A percentile compares a stretch with the other conserved stretches of the same genome.
These are phyloP conservation scores for Psammodynastes pulverulentus DNA, from an alignment of 2,113 vertebrate genomes.

Conservation along the genomic window DNA sequence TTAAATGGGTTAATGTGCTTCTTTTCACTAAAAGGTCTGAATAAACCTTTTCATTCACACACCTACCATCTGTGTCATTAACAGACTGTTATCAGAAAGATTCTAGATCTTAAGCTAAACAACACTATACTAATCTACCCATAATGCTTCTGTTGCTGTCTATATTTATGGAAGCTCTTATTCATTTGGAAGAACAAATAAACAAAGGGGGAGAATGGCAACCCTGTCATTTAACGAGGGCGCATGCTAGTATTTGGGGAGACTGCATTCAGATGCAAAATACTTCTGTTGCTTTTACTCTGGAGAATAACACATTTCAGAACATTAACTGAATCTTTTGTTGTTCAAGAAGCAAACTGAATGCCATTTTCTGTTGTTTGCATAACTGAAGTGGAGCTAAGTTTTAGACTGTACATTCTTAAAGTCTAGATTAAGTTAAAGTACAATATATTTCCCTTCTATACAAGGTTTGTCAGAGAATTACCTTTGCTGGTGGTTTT, in stretches of 20 bases:
- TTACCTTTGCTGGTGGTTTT: background rate
- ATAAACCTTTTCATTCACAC: constrained; percentile 76
- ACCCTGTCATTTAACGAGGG: background rate
- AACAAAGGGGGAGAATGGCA: background rate
- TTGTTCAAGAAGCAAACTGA: background rate
- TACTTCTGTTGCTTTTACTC: background rate
- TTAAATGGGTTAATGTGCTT: constrained; percentile 73
- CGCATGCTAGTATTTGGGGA: background rate
- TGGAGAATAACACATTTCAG: constrained; percentile 8
- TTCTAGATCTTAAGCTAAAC: constrained; percentile 61
- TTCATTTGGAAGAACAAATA: background rate
- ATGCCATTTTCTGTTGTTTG: background rate
- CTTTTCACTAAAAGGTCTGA: constrained; percentile 72
- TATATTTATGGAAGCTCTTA: background rate
- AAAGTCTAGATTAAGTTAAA: background rate
- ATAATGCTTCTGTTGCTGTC: constrained; percentile 28
- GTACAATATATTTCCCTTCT: background rate
- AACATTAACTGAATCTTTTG: background rate
- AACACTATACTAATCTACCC: constrained; percentile 40
- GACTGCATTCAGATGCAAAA: background rate
- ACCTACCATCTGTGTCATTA: constrained; percentile 68
- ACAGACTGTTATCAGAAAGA: constrained; percentile 66
- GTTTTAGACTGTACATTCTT: background rate
- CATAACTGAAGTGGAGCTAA: background rate
- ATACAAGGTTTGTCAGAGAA: background rate